Evolutionary conservation across 2,888 invertebrate species (phyloP), one percentile per base, ranked within the genome.

Genomic region (Stegophylla sp.): DNA sequence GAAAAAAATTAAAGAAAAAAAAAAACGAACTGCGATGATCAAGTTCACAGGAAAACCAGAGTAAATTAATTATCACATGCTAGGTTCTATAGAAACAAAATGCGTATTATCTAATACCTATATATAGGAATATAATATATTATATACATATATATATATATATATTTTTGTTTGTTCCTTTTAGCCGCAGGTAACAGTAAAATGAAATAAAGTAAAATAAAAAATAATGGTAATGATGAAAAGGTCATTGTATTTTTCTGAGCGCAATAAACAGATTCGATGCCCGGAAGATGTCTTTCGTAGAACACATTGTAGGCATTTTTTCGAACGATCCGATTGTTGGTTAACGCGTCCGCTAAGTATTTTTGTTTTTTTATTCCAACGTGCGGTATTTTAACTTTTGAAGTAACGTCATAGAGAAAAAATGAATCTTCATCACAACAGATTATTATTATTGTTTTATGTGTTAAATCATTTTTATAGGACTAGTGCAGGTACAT

Each of bases 21-120:
- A 51, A 48, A 28, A 34, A 48, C 28, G 63, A 48, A 63, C 48
- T 51, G 15, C 34, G 17, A n/a, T 20, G 12, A 51, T 63, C 48
- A 51, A 63, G 34, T 63, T 51, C 48, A 51, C 23, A 17, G 23
- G 48, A 3, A 51, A 51, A 64, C 51, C 51, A 63, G 63, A 75
- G 74, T 34, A 75, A 75, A 75, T 75, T 23, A 63, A 75, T 75
- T 75, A 64, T 75, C n/a, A 48, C 45, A 59, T n/a, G 23, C 56
- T 73, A n/a, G 7, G 26, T 15, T 5, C 48, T 69, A 45, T 26
- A n/a, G 12, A 3, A 71, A 71, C 34, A 28, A 28, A 73, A 45
- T 28, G 9, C 28, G 34, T 20, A 63, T 63, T 48, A 48, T 63
- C 1, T 28, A 28, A 48, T 59, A 45, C 20, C n/a, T n/a, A n/a